phyloP scores from a whole-genome alignment of 2,888 invertebrate species.

The Crossocerus cetratus region DNA sequence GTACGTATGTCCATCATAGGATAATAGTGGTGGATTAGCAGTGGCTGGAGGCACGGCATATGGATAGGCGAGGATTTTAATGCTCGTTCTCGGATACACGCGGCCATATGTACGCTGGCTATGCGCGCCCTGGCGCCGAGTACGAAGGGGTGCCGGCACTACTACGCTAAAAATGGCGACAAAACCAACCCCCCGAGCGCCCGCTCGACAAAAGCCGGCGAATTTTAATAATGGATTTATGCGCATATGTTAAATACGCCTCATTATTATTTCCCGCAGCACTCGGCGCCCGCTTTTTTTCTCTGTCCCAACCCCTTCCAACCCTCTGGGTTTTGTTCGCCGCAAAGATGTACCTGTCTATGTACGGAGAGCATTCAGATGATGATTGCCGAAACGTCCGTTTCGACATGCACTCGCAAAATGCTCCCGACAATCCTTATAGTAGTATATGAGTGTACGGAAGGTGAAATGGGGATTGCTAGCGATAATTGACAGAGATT shows the following conservation, averaged over 20 bases:
- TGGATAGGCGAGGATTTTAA: conserved; percentile 62
- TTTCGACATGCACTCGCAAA: not conserved
- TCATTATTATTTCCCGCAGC: conserved; percentile 68
- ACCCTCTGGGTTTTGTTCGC: not conserved
- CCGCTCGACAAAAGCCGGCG: conserved; percentile 62
- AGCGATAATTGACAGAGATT: too few relatives aligned
- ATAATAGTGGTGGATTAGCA: too few relatives aligned
- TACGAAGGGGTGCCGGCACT: conserved; percentile 60
- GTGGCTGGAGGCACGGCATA: conserved; percentile 60
- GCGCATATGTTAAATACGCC: conserved; percentile 74
- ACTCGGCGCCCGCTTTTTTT: too few relatives aligned
- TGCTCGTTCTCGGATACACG: conserved; percentile 52
- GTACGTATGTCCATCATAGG: too few relatives aligned
- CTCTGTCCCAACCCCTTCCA: too few relatives aligned
- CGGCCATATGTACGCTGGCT: conserved; percentile 67
- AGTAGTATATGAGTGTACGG: too few relatives aligned
- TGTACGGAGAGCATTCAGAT: not conserved
- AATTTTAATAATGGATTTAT: conserved; percentile 77
- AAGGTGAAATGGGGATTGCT: too few relatives aligned
- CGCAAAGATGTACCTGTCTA: not conserved
- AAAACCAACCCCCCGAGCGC: conserved; percentile 2
- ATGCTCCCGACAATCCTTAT: not conserved
- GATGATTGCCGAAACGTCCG: too few relatives aligned
- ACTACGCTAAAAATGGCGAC: not conserved
- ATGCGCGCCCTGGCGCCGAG: conserved; percentile 34